These are phyloP conservation scores for Amphiduros pacificus DNA, from an alignment of 2,888 invertebrate species.

Conservation along the genomic window DNA sequence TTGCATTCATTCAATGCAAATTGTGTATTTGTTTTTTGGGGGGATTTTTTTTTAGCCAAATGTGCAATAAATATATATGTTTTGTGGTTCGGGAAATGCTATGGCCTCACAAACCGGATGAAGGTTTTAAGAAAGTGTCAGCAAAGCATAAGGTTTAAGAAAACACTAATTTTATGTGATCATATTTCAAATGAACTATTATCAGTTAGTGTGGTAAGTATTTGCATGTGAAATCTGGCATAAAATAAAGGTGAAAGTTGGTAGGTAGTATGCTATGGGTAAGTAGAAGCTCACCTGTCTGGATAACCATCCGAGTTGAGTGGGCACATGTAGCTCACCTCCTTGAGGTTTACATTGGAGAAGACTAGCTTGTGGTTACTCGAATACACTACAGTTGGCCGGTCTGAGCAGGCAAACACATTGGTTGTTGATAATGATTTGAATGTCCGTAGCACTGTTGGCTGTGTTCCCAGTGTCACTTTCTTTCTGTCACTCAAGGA, in stretches of 20 bases:
- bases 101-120: too few species aligned
- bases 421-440: constrained; percentile 74
- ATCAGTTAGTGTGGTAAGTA: too few species aligned
- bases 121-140: too few species aligned
- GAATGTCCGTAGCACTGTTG: constrained; percentile 88
- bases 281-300: constrained; percentile 70
- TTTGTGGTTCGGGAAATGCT: too few species aligned
- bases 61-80: too few species aligned
- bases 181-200: too few species aligned
- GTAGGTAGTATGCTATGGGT: constrained; percentile 22
- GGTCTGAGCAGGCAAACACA: constrained; percentile 97
- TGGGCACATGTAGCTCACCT: constrained; percentile 94
- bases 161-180: too few species aligned
- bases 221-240: background rate
- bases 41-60: too few species aligned
- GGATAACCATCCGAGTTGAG: constrained; percentile 93
- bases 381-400: constrained; percentile 98
- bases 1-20: too few species aligned
- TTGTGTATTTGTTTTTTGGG: too few species aligned
- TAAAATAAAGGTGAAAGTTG: background rate
- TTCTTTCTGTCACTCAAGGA: constrained; percentile 85
- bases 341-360: constrained; percentile 81
- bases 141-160: too few species aligned
- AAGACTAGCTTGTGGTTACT: constrained; percentile 98
- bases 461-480: constrained; percentile 95